Percentiles rank a stretch among this genome's conserved stretches.
Conservation (phyloP, 1,140 invertebrate species). For the Drosophila teissieri region DNA sequence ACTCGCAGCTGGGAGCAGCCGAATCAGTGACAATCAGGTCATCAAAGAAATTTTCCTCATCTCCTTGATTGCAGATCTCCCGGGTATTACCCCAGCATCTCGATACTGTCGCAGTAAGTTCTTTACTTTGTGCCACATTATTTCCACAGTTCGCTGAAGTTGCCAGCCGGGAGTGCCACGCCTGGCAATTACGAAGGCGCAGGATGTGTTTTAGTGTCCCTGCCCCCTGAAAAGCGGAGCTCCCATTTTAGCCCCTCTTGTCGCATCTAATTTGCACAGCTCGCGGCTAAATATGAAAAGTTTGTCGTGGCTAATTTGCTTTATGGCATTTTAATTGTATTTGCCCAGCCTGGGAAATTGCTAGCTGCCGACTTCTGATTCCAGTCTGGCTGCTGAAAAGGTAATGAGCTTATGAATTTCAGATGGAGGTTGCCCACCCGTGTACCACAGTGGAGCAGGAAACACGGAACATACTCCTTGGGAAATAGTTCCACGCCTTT, state of each 20-base stretch:
- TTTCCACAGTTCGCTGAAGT: slow-evolving; percentile 81
- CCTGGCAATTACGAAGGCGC: slow-evolving; percentile 72
- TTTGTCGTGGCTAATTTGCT: slow-evolving; percentile 83
- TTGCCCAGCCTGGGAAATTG: slow-evolving; percentile 64
- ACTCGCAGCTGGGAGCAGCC: background rate
- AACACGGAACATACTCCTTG: background rate
- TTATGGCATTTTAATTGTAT: slow-evolving; percentile 84
- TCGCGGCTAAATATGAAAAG: slow-evolving; percentile 77
- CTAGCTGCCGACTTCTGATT: slow-evolving; percentile 46
- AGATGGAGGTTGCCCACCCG: slow-evolving; percentile 45
- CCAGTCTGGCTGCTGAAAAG: slow-evolving; percentile 64
- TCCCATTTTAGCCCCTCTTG: slow-evolving; percentile 37
- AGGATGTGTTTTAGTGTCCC: slow-evolving; percentile 76
- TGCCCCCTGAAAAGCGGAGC: slow-evolving; percentile 19
- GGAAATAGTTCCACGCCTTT: slow-evolving; percentile 35
- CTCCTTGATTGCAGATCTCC: slow-evolving; percentile 33
- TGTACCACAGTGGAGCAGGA: slow-evolving; percentile 45
- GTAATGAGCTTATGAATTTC: slow-evolving; percentile 80
- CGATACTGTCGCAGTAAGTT: slow-evolving; percentile 32
- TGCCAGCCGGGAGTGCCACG: slow-evolving; percentile 72
- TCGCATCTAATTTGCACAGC: slow-evolving; percentile 73
- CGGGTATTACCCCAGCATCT: slow-evolving; percentile 10
- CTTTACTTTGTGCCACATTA: slow-evolving; percentile 77
- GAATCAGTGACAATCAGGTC: background rate
- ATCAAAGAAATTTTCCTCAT: slow-evolving; percentile 26